Percentiles rank a stretch among this genome's conserved stretches.
Conservation (phyloP, 2,797 vertebrate species). For the Sebastes hubbsi region DNA sequence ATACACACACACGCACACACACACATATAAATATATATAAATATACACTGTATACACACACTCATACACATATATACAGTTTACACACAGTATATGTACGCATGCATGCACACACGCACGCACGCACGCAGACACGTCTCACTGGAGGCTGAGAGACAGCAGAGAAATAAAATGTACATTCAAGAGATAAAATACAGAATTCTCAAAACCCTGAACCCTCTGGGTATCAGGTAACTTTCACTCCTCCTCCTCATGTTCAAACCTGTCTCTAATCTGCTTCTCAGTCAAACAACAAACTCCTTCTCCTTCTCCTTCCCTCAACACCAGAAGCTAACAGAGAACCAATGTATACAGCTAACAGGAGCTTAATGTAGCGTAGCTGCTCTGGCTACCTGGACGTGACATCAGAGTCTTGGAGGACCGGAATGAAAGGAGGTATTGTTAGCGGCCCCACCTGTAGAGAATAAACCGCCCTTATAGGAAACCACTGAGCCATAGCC, state of each 20-base stretch:
- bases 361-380: constrained; percentile 34
- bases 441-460: constrained; percentile 68
- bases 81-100: background rate
- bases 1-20: background rate
- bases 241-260: constrained; percentile 27
- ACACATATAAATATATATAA: too few species aligned
- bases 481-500: constrained; percentile 56
- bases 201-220: background rate
- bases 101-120: background rate
- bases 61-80: too few species aligned
- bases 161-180: background rate
- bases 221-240: constrained; percentile 42
- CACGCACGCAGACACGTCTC: background rate
- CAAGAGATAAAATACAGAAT: background rate
- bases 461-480: constrained; percentile 69
- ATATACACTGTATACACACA: too few species aligned
- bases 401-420: constrained; percentile 41
- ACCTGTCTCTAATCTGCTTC: constrained; percentile 42
- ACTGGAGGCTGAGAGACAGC: background rate
- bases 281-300: constrained; percentile 26
- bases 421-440: constrained; percentile 73
- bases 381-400: constrained; percentile 32
- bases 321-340: background rate
- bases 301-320: background rate
- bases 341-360: background rate